Percentiles rank a stretch among this genome's conserved stretches.
These are phyloP conservation scores for Caerostris darwini DNA, from an alignment of 1,140 invertebrate genomes.

Conservation along the genomic window DNA sequence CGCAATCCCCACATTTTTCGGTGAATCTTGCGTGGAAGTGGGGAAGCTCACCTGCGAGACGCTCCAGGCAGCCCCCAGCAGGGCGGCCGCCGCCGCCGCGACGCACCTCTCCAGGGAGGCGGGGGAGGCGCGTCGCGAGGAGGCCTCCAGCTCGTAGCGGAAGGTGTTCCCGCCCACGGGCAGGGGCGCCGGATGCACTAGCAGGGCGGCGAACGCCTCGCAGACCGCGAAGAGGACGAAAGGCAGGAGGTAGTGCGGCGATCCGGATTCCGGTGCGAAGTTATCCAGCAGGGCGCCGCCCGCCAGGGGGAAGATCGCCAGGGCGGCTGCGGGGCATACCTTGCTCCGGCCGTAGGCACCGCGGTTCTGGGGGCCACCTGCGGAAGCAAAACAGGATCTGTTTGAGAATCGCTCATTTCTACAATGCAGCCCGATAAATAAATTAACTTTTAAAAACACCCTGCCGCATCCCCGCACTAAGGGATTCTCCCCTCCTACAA, in stretches of 20 bases:
- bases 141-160: conserved; percentile 26
- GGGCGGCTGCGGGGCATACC: conserved; percentile 64
- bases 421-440: too few species aligned
- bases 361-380: conserved; percentile 77
- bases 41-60: conserved; percentile 48
- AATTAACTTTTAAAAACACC: too few species aligned
- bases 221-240: conserved; percentile 78
- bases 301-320: conserved; percentile 37
- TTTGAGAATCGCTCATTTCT: too few species aligned
- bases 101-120: conserved; percentile 42
- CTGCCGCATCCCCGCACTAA: too few species aligned
- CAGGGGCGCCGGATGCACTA: conserved; percentile 77
- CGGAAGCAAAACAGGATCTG: neutral
- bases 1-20: too few species aligned
- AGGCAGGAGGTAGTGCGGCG: conserved; percentile 77
- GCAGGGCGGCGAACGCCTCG: conserved; percentile 67
- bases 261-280: conserved; percentile 53
- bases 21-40: too few species aligned
- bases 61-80: conserved; percentile 74
- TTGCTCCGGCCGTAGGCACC: conserved; percentile 78
- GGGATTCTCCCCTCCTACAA: too few species aligned
- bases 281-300: conserved; percentile 78
- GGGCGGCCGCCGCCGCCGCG: conserved; percentile 55
- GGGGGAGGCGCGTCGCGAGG: neutral
- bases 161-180: conserved; percentile 62